phyloP scores from a whole-genome alignment of 2,888 invertebrate species.

The Thalpophila matura region DNA sequence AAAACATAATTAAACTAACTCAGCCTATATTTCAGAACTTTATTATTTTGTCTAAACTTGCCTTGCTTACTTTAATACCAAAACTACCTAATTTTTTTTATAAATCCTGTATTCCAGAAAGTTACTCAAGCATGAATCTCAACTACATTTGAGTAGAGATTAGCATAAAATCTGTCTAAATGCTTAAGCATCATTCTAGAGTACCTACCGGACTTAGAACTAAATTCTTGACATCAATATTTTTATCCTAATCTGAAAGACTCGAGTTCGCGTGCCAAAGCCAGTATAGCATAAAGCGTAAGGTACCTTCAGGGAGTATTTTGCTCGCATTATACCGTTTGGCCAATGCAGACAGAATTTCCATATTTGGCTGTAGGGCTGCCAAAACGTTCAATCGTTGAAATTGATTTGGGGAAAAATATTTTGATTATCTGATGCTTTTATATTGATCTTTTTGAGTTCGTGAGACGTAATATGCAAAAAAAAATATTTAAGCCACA shows the following conservation, averaged over 20 bases:
- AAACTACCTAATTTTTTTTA: no score
- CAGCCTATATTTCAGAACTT: not conserved
- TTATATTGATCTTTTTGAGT: slow-evolving; percentile 33
- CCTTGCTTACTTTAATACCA: no score
- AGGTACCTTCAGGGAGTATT: slow-evolving; percentile 57
- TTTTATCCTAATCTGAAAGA: slow-evolving; percentile 22
- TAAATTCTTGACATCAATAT: slow-evolving; percentile 24
- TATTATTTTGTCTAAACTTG: no score
- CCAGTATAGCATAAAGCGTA: slow-evolving; percentile 42
- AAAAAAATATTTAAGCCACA: no score
- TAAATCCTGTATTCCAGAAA: no score
- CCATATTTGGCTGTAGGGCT: slow-evolving; percentile 59
- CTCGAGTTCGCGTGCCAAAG: slow-evolving; percentile 19
- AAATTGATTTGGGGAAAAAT: slow-evolving; percentile 31
- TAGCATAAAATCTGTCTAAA: not conserved
- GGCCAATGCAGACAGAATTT: slow-evolving; percentile 62
- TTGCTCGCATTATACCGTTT: slow-evolving; percentile 60
- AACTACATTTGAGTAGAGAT: no score
- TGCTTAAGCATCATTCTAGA: slow-evolving; percentile 2
- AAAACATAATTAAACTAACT: no score
- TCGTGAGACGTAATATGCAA: no score
- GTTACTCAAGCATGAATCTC: no score
- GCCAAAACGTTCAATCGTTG: slow-evolving; percentile 28
- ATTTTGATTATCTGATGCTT: slow-evolving; percentile 5
- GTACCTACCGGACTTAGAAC: not conserved